Evolutionary conservation across 2,797 vertebrate genomes (phyloP).

Genomic region (Tolypeutes matacus): DNA sequence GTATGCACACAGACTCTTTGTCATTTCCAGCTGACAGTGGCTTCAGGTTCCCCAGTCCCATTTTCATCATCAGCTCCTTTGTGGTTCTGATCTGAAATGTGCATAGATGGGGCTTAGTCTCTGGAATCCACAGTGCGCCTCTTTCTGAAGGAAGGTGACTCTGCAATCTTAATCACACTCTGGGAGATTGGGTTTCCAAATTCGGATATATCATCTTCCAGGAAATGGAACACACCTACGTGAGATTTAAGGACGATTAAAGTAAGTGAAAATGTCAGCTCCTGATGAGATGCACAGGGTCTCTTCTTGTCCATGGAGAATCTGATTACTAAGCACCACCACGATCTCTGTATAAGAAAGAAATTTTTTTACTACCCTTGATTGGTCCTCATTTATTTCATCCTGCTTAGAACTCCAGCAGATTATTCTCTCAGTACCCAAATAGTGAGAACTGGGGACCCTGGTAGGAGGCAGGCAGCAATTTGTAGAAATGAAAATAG

Average conservation of each 20-base stretch:
- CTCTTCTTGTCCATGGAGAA: background rate
- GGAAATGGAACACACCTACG: background rate
- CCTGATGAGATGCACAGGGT: background rate
- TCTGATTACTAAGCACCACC: background rate
- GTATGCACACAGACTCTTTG: background rate
- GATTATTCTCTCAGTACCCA: background rate
- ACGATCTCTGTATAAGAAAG: background rate
- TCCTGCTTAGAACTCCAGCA: background rate
- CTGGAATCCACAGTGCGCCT: background rate
- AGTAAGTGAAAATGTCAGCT: background rate
- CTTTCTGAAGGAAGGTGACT: background rate
- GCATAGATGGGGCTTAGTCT: background rate
- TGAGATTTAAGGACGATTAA: background rate
- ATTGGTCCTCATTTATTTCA: background rate
- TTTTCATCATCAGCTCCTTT: background rate
- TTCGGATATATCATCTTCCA: background rate
- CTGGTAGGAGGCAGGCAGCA: background rate
- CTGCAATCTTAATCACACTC: background rate
- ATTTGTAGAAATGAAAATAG: conserved; percentile 62
- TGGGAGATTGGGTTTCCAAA: background rate
- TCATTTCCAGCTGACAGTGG: background rate
- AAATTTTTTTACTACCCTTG: background rate
- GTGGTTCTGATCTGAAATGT: background rate
- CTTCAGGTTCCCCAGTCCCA: background rate
- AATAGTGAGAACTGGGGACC: background rate